Evolutionary conservation across 2,113 vertebrate genomes (phyloP), one percentile per base, ranked within the genome.

Genomic region (Scolopax mira): DNA sequence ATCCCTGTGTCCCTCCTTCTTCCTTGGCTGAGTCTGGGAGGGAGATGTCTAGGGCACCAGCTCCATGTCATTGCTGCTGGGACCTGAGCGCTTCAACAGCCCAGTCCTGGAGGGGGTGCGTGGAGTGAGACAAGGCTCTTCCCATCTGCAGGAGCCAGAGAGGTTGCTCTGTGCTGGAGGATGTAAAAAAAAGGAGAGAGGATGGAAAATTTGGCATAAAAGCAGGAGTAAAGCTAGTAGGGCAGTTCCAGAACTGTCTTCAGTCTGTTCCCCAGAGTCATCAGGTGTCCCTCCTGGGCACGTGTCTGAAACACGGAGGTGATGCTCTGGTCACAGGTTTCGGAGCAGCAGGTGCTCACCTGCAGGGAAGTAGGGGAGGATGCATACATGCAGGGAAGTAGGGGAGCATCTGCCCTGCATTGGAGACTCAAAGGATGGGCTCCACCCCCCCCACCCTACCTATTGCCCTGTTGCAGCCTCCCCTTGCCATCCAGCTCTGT

Each of bases 391-490:
- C 61, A 27, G 42, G n/a, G 27, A 58, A 15, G 21, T 41, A 7
- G 0, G 6, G 18, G 13, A 46, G 31, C 2, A 0, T 51, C 49
- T 74, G 28, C 10, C 49, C 31, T 1, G 0, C 0, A 0, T 1
- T 46, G 44, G 35, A 61, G 8, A 60, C n/a, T 6, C 0, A 2
- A 27, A 14, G 6, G 7, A 7, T 77, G 31, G 57, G 23, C 21
- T 49, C 33, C 27, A 12, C 6, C 4, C 11, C 18, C 3, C 4
- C 5, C 18, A 12, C 12, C 23, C 58, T 46, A 31, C 6, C 2
- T 14, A 8, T 3, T 57, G 37, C 35, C 28, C 23, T 2, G 0
- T 55, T 66, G n/a, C 55, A 70, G 31, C 24, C 65, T 77, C 16
- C 33, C 7, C 39, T 81, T 3, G 0, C 35, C 55, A 82, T 21